Percentiles rank a stretch among this genome's conserved stretches.
phyloP scores from a whole-genome alignment of 2,113 vertebrate genomes.

The Muscicapa adusta region DNA sequence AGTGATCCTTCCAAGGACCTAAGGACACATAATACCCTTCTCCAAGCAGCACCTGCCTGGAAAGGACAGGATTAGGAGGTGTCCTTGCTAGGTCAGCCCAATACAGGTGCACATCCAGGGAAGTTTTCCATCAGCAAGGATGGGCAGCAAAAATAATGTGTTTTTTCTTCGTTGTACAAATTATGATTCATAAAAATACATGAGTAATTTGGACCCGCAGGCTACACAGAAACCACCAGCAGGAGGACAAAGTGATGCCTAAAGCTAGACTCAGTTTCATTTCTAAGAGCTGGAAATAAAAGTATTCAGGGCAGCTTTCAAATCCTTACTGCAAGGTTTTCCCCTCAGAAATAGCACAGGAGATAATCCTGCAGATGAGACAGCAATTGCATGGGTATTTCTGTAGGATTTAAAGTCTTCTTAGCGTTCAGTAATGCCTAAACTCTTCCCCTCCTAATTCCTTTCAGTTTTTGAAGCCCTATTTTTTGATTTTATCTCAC shows the following conservation, averaged over 20 bases:
- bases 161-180: not conserved
- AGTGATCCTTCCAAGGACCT: not conserved
- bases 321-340: not conserved
- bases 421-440: not conserved
- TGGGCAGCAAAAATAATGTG: accelerated
- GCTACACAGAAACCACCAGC: not conserved
- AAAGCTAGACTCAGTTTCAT: not conserved
- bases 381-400: not conserved
- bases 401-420: not conserved
- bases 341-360: not conserved
- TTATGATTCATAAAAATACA: not conserved
- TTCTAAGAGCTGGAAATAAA: not conserved
- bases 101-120: too few species aligned
- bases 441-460: not conserved
- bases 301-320: not conserved
- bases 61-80: not conserved
- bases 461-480: not conserved
- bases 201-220: not conserved
- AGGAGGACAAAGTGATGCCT: not conserved
- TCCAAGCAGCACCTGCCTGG: not conserved
- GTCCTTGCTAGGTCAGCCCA: not conserved
- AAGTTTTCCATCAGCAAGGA: not conserved
- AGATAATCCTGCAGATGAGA: not conserved
- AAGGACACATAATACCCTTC: not conserved
- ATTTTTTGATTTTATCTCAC: not conserved